Percentiles rank a stretch among this genome's conserved stretches.
These are phyloP conservation scores for Aricia agestis DNA, from an alignment of 1,140 invertebrate genomes.

Conservation along the genomic window DNA sequence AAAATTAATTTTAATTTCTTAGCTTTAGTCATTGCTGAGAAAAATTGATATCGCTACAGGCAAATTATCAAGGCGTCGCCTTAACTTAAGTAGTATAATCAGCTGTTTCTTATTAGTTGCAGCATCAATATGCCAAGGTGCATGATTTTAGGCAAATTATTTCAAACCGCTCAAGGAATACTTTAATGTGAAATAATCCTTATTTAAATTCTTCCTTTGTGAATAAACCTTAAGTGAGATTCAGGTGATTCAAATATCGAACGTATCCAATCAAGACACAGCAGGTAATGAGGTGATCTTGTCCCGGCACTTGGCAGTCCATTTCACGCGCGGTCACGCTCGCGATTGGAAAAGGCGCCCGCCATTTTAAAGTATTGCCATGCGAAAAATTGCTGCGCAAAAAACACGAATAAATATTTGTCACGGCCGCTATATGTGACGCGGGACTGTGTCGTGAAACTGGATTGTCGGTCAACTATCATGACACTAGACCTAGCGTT, in stretches of 20 bases:
- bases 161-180: too few relatives aligned
- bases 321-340: constrained; percentile 3
- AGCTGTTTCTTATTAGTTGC: too few relatives aligned
- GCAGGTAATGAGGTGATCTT: constrained; percentile 13
- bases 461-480: background rate
- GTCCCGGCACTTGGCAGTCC: constrained; percentile 11
- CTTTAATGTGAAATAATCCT: too few relatives aligned
- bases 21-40: too few relatives aligned
- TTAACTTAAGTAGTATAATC: too few relatives aligned
- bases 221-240: background rate
- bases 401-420: constrained; percentile 2
- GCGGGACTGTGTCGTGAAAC: background rate
- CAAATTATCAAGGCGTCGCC: too few relatives aligned
- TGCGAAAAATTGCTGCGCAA: constrained; percentile 5
- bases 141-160: too few relatives aligned
- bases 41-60: too few relatives aligned
- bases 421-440: background rate
- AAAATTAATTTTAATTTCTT: too few relatives aligned
- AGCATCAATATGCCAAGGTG: too few relatives aligned
- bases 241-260: background rate
- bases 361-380: constrained; percentile 7
- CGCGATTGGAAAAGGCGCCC: constrained; percentile 10
- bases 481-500: too few relatives aligned
- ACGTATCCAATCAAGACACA: background rate
- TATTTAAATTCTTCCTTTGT: background rate